These are phyloP conservation scores for Augochlora pura DNA, from an alignment of 1,140 invertebrate genomes.

Conservation along the genomic window DNA sequence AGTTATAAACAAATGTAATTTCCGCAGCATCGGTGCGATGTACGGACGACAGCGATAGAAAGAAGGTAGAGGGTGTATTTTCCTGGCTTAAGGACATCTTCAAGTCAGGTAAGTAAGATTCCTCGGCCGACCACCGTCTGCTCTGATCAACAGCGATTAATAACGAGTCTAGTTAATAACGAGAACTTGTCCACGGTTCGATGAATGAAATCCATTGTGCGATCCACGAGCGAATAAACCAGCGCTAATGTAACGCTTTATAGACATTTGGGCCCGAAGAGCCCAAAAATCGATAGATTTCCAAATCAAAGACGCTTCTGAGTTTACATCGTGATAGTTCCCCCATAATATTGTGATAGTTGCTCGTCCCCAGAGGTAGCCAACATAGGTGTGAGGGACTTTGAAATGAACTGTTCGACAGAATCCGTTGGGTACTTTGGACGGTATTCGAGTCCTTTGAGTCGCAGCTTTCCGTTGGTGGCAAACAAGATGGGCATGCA, in stretches of 20 bases:
- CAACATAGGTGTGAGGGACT: not conserved
- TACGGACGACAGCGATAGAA: not conserved
- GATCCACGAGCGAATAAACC: constrained; percentile 1
- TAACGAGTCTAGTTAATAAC: no score
- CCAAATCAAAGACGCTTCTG: not conserved
- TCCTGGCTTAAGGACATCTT: constrained; percentile 48
- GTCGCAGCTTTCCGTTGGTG: not conserved
- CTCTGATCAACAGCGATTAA: not conserved
- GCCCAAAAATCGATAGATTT: not conserved
- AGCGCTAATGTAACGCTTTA: constrained; percentile 50
- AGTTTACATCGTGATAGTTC: not conserved
- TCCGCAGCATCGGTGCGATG: constrained; percentile 35
- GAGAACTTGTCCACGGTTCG: no score
- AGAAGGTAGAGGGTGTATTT: constrained; percentile 29
- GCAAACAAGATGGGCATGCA: not conserved
- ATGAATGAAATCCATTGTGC: no score
- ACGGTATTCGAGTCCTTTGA: not conserved
- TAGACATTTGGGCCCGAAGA: constrained; percentile 37
- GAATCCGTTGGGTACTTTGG: not conserved
- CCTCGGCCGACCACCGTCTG: not conserved
- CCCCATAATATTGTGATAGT: not conserved
- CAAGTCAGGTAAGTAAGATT: constrained; percentile 20
- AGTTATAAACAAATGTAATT: no score
- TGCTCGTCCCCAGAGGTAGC: not conserved
- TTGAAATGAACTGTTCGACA: not conserved